A percentile compares a stretch with the other conserved stretches of the same genome.
Evolutionary conservation across 2,113 vertebrate genomes (phyloP).

Genomic region (Ictalurus punctatus): DNA sequence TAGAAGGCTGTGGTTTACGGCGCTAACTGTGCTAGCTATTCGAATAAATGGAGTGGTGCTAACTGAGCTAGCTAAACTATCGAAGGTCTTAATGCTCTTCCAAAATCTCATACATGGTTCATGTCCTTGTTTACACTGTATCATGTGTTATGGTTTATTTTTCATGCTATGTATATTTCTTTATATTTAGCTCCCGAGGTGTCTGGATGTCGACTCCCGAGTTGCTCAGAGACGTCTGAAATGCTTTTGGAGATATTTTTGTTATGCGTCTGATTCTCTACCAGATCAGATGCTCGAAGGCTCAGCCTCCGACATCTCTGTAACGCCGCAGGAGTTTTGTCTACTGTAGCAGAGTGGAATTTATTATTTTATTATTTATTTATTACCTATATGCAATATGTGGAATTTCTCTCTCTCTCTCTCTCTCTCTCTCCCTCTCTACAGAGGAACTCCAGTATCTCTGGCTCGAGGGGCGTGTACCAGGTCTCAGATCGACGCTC

Average conservation of each 20-base stretch:
- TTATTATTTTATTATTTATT: not conserved
- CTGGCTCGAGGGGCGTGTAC: slow-evolving; percentile 77
- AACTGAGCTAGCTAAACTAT: not conserved
- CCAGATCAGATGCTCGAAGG: not conserved
- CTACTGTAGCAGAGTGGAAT: not conserved
- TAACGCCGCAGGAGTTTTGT: not conserved
- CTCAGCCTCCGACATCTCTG: not conserved
- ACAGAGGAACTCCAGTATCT: slow-evolving; percentile 76
- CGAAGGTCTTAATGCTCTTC: not conserved
- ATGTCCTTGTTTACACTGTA: not conserved
- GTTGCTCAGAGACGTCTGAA: not conserved
- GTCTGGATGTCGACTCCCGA: not conserved
- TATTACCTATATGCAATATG: not conserved
- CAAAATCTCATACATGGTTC: not conserved
- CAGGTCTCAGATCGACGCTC: slow-evolving; percentile 76
- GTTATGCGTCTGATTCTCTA: not conserved
- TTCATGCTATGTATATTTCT: not conserved
- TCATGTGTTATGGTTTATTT: not conserved
- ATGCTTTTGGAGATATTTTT: not conserved
- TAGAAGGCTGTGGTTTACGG: not conserved
- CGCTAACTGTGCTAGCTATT: not conserved
- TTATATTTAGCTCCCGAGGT: slow-evolving; percentile 23
- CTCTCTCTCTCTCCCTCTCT: slow-evolving; percentile 9
- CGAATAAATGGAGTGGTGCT: not conserved
- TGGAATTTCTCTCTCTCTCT: slow-evolving; percentile 8